Conservation (phyloP, 2,888 invertebrate genomes). For the Noctua janthe region DNA sequence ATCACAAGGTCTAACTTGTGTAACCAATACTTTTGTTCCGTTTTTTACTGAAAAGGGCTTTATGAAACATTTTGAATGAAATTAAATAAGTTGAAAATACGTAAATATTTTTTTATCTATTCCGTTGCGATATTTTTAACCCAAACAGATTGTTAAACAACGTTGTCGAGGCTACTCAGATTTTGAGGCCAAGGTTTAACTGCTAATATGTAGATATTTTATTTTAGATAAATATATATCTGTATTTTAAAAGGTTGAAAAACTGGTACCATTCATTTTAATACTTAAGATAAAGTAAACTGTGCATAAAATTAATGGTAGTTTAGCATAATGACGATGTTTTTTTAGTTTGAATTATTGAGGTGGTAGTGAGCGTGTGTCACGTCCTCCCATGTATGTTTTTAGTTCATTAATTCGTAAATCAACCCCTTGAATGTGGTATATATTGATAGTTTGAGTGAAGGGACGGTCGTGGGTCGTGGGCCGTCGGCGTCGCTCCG, state of each 20-base stretch:
- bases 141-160: conserved; percentile 84
- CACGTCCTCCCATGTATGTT: conserved; percentile 64
- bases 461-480: conserved; percentile 71
- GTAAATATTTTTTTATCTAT: conserved; percentile 71
- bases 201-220: conserved; percentile 85
- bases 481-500: conserved; percentile 68
- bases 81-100: conserved; percentile 47
- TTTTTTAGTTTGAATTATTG: conserved; percentile 58
- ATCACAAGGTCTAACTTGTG: background rate
- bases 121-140: conserved; percentile 84
- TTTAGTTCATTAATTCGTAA: conserved; percentile 79
- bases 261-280: conserved; percentile 72
- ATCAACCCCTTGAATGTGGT: conserved; percentile 78
- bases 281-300: conserved; percentile 56
- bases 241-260: conserved; percentile 75
- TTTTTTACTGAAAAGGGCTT: conserved; percentile 8
- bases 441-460: conserved; percentile 72
- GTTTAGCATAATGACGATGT: conserved; percentile 64
- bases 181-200: conserved; percentile 88
- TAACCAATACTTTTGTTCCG: background rate
- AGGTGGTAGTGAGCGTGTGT: conserved; percentile 63
- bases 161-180: conserved; percentile 82
- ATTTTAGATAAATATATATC: conserved; percentile 80
- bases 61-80: conserved; percentile 21
- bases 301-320: conserved; percentile 69